phyloP scores from a whole-genome alignment of 2,888 invertebrate species.

The Hydriomena furcata region DNA sequence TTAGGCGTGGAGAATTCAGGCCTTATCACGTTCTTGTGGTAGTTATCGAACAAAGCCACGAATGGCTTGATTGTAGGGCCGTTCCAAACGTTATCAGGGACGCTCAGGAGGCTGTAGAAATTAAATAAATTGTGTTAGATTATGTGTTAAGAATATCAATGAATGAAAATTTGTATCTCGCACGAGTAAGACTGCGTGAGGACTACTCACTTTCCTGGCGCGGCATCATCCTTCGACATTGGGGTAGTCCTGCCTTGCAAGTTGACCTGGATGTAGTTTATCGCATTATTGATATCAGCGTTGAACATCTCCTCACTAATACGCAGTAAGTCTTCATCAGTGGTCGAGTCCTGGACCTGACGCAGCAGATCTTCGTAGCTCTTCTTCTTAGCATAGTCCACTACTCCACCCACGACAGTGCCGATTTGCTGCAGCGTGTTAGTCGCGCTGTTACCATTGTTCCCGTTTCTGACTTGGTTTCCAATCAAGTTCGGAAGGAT shows the following conservation, averaged over 20 bases:
- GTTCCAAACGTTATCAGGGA: conserved; percentile 85
- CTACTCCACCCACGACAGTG: conserved; percentile 76
- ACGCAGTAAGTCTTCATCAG: conserved; percentile 86
- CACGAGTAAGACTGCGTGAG: too few species aligned
- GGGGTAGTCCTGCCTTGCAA: conserved; percentile 89
- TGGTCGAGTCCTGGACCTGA: conserved; percentile 79
- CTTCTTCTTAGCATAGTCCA: conserved; percentile 77
- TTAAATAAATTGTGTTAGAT: background rate
- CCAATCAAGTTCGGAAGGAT: conserved; percentile 71
- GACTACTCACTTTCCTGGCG: conserved; percentile 87
- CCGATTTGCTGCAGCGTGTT: conserved; percentile 74
- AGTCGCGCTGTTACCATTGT: conserved; percentile 62
- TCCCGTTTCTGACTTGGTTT: conserved; percentile 57
- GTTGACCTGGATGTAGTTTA: conserved; percentile 87
- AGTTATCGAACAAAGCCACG: conserved; percentile 89
- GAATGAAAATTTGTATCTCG: too few species aligned
- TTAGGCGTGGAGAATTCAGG: conserved; percentile 86
- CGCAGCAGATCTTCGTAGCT: conserved; percentile 73
- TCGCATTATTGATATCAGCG: conserved; percentile 90
- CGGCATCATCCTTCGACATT: conserved; percentile 87
- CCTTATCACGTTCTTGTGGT: conserved; percentile 86
- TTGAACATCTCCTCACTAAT: conserved; percentile 89
- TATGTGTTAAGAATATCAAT: too few species aligned
- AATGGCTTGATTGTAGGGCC: conserved; percentile 88
- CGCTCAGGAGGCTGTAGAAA: conserved; percentile 85